Evolutionary conservation across 1,140 invertebrate genomes (phyloP).

Genomic region (Apis laboriosa): DNA sequence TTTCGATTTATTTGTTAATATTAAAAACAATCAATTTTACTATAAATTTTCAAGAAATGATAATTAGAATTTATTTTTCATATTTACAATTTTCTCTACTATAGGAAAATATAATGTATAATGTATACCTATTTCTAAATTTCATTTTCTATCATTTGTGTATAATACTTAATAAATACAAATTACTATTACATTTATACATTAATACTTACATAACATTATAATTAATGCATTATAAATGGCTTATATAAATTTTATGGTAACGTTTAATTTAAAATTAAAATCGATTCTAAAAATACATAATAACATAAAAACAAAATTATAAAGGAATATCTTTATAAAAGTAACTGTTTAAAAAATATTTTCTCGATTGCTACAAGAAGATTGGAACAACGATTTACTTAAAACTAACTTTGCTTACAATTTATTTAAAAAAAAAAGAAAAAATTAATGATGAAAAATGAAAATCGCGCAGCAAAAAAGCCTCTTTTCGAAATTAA

Average conservation of each 20-base stretch:
- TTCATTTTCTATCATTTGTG: neutral
- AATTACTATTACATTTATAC: neutral
- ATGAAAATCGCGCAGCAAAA: neutral
- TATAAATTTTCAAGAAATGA: neutral
- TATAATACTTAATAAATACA: conserved; percentile 14
- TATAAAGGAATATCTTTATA: neutral
- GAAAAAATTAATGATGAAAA: neutral
- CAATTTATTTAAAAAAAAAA: neutral
- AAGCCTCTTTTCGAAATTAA: conserved; percentile 17
- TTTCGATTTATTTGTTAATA: neutral
- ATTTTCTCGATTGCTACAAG: neutral
- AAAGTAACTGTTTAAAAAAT: neutral
- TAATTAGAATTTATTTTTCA: neutral
- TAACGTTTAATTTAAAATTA: neutral
- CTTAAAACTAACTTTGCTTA: neutral
- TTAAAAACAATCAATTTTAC: too few species aligned
- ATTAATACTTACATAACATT: neutral
- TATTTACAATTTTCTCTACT: neutral
- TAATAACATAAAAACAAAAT: neutral
- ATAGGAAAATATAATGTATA: neutral
- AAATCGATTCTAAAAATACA: neutral
- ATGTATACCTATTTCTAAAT: neutral
- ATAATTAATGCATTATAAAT: neutral
- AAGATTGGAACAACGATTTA: neutral
- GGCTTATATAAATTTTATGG: neutral